A percentile compares a stretch with the other conserved stretches of the same genome.
phyloP scores from a whole-genome alignment of 2,797 vertebrate genomes.

The Diceros bicornis region DNA sequence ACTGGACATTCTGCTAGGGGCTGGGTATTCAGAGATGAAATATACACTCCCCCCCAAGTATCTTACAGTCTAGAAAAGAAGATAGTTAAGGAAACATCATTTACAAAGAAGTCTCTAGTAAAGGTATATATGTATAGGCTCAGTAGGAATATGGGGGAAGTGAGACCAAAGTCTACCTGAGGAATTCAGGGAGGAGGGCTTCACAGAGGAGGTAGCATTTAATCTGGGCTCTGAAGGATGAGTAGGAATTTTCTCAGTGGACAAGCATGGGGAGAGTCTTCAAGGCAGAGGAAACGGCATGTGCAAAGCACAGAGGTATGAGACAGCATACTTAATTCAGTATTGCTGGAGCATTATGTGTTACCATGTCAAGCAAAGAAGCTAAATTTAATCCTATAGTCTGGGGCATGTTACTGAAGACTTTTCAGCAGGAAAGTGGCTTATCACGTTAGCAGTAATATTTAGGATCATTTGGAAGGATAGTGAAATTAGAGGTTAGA shows the following conservation, averaged over 20 bases:
- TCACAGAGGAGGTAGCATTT: background rate
- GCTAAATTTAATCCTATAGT: background rate
- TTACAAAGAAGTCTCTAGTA: conserved; percentile 12
- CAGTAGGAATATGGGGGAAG: background rate
- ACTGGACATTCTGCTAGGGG: background rate
- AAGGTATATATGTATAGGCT: background rate
- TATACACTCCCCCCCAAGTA: background rate
- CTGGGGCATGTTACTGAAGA: background rate
- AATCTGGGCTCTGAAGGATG: conserved; percentile 4
- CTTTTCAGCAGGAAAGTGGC: conserved; percentile 27
- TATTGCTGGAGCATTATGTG: background rate
- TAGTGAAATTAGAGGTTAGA: conserved; percentile 33
- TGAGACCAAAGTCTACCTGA: background rate
- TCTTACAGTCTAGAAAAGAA: conserved; percentile 32
- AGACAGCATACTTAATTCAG: background rate
- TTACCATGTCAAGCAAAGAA: conserved; percentile 7
- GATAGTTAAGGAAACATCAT: background rate
- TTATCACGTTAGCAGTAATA: conserved; percentile 14
- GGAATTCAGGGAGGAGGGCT: conserved; percentile 27
- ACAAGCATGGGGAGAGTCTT: conserved; percentile 18
- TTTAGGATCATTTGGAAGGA: background rate
- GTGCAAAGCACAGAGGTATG: background rate
- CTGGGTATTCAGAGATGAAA: conserved; percentile 36
- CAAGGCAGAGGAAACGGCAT: conserved; percentile 11
- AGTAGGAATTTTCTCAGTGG: conserved; percentile 40